Base-by-base conservation (phyloP, 1,140 invertebrate genomes). In the Drosophila auraria region DNA sequence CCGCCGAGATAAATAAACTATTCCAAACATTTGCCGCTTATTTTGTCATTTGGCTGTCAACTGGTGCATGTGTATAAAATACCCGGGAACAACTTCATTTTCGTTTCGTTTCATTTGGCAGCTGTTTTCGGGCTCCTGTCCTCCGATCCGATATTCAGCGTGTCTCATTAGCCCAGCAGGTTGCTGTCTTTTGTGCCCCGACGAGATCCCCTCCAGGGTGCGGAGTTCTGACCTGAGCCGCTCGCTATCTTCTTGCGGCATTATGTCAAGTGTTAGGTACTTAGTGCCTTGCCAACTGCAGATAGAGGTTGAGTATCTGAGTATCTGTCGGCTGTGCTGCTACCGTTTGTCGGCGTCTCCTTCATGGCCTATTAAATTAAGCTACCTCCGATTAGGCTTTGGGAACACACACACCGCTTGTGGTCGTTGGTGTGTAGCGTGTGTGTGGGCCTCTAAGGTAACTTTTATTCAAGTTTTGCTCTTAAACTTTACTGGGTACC, bases 201-300 rank as follows among this genome's bases (percentile, higher is more conserved):
- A 49, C 9, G 49, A 58, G 58, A 40, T 61, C 64, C 63, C 50
- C 47, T 63, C 47, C 20, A 30, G 25, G n/a, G 40, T 45, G 33
- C 36, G 36, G 36, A 5, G 30, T 58, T 61, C 23, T 71, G 84
- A 87, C 84, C 84, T 75, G 84, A 54, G 66, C 78, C 82, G 83
- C 83, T 87, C 84, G 83, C 83, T 87, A 87, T 87, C 84, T 80
- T n/a, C 40, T 40, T 45, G 78, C 74, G 74, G 70, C 81, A 87
- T 87, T 87, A 89, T 87, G 84, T 89, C 84, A 89, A 90, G 86
- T 90, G 86, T 90, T 90, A 90, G 86, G 86, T 90, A 90, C 86
- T 90, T 90, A 90, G 86, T 71, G 82, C 86, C 82, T 82, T 51
- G 58, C 33, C 56, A 63, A 73, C 69, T 49, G 38, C 20, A 69